Evolutionary conservation across 92 coral and sea anemone species (phyloP).

Genomic region (Galaxea fascicularis): DNA sequence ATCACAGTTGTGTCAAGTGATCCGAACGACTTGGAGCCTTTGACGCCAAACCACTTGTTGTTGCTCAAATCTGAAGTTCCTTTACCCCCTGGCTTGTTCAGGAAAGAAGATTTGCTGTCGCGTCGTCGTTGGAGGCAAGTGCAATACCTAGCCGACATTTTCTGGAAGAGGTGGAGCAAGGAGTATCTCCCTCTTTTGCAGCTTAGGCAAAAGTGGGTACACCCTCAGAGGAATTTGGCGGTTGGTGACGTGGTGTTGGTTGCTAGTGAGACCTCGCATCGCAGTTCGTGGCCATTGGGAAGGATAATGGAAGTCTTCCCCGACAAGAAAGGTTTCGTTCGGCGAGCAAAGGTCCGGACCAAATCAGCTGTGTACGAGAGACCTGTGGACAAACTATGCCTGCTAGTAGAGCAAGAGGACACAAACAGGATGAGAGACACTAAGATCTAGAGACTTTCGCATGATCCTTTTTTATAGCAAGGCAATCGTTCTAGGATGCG

Average conservation of each 20-base stretch:
- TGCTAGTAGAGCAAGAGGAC: neutral
- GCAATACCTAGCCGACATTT: conserved; percentile 28
- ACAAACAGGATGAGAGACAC: neutral
- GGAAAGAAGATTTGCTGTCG: neutral
- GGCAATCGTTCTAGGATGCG: too few species aligned
- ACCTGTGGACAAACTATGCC: too few species aligned
- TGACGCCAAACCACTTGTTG: conserved; percentile 41
- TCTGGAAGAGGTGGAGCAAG: conserved; percentile 54
- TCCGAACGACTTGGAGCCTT: neutral
- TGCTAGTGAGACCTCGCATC: too few species aligned
- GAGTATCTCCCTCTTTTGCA: conserved; percentile 54
- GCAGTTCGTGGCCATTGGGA: neutral
- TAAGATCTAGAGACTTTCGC: neutral
- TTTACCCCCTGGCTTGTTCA: conserved; percentile 20
- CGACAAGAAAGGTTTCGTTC: conserved; percentile 45
- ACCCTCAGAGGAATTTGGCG: conserved; percentile 29
- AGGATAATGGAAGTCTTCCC: neutral
- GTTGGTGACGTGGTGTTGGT: conserved; percentile 36
- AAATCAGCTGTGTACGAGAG: conserved; percentile 34
- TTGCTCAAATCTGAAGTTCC: conserved; percentile 18
- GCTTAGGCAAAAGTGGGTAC: conserved; percentile 40
- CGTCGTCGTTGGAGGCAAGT: conserved; percentile 12
- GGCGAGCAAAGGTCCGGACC: conserved; percentile 34
- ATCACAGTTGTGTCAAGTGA: conserved; percentile 34
- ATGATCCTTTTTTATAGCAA: too few species aligned